phyloP scores from a whole-genome alignment of 1,140 invertebrate species.

The Macrobrachium nipponense region DNA sequence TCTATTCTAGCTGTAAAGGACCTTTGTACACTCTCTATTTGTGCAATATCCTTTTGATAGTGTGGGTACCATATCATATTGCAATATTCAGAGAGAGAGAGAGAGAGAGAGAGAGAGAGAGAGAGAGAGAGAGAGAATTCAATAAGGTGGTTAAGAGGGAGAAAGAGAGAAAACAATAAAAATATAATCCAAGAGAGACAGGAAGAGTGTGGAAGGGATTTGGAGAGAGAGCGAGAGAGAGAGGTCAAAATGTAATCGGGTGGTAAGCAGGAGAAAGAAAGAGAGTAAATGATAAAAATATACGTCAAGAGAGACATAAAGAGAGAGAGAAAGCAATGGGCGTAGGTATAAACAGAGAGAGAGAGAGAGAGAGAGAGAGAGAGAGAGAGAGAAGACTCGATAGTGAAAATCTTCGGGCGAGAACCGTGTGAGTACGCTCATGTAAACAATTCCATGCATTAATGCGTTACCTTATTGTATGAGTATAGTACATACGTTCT shows the following conservation, averaged over 20 bases:
- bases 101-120: constrained; percentile 18
- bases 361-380: constrained; percentile 34
- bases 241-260: too few species aligned
- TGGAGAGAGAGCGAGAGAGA: constrained; percentile 32
- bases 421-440: too few species aligned
- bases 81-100: constrained; percentile 38
- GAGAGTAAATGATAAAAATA: constrained; percentile 15
- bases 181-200: constrained; percentile 27
- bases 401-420: not conserved
- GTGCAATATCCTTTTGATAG: too few species aligned
- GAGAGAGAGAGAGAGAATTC: not conserved
- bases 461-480: too few species aligned
- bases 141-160: not conserved
- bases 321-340: constrained; percentile 31
- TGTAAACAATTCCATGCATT: too few species aligned
- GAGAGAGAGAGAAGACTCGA: constrained; percentile 2
- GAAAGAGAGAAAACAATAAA: constrained; percentile 11
- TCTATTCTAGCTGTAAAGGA: too few species aligned
- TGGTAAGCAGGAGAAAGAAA: constrained; percentile 2
- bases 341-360: constrained; percentile 21
- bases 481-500: too few species aligned
- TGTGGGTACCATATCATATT: too few species aligned
- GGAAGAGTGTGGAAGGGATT: constrained; percentile 28
- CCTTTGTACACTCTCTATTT: too few species aligned
- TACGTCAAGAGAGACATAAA: constrained; percentile 30